Conservation (phyloP, 2,113 vertebrate genomes). For the Coptodon rendalli region DNA sequence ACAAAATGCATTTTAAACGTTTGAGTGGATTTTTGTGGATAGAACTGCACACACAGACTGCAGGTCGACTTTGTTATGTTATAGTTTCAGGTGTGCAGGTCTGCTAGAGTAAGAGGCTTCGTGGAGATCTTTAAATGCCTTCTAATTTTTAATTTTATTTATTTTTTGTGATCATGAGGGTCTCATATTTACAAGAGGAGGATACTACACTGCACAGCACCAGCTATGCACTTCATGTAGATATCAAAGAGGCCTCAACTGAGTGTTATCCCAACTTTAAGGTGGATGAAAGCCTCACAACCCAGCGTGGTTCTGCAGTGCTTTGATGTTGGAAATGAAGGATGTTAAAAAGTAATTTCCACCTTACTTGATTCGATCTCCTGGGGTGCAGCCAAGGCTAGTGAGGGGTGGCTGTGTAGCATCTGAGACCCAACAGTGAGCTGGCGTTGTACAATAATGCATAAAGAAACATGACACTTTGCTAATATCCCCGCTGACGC, state of each 20-base stretch:
- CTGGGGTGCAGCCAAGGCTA: not conserved
- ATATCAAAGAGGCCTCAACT: accelerated
- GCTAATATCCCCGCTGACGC: accelerated
- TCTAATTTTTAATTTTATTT: not conserved
- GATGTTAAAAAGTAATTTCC: not conserved
- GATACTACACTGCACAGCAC: not conserved
- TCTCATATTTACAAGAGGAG: not conserved
- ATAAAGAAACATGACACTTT: not conserved
- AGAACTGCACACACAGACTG: not conserved
- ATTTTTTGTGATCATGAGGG: not conserved
- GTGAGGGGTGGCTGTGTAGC: not conserved
- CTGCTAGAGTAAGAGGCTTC: not conserved
- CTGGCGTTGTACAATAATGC: not conserved
- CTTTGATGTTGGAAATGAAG: not conserved
- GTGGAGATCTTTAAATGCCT: not conserved
- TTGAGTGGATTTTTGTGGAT: not conserved
- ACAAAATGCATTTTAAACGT: not conserved
- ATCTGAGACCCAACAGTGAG: accelerated
- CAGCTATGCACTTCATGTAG: not conserved
- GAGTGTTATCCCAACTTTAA: not conserved
- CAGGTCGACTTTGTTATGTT: not conserved
- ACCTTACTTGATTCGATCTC: accelerated
- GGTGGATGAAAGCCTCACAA: not conserved
- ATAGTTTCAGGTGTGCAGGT: not conserved
- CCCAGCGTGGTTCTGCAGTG: not conserved